Conservation (phyloP, 2,888 invertebrate species). For the Ypsolopha sequella region DNA sequence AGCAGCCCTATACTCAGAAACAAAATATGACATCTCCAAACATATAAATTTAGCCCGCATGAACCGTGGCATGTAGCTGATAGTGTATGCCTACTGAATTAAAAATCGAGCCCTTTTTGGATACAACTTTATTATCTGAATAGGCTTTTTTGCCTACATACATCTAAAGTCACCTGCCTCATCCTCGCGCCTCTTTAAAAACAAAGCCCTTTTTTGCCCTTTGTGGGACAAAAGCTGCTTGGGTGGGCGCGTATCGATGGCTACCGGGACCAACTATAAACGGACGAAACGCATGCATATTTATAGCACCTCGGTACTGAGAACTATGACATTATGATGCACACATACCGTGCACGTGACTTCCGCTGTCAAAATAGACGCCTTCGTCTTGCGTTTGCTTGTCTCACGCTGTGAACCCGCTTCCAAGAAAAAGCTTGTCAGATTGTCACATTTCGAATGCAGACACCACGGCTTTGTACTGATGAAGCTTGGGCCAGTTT, state of each 20-base stretch:
- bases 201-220: constrained; percentile 38
- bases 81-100: too few species aligned
- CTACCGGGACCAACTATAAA: constrained; percentile 14
- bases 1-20: too few species aligned
- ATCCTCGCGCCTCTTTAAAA: constrained; percentile 16
- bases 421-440: neutral
- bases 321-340: constrained; percentile 53
- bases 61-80: too few species aligned
- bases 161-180: constrained; percentile 32
- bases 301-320: constrained; percentile 44
- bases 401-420: neutral
- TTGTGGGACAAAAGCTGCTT: constrained; percentile 31
- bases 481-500: too few species aligned
- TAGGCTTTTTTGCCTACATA: too few species aligned
- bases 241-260: constrained; percentile 41
- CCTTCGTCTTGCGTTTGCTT: constrained; percentile 1
- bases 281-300: constrained; percentile 31
- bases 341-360: constrained; percentile 42
- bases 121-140: too few species aligned
- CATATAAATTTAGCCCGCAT: too few species aligned
- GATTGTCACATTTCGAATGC: too few species aligned
- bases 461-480: too few species aligned
- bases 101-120: too few species aligned
- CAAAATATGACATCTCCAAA: too few species aligned
- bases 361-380: constrained; percentile 40